A percentile compares a stretch with the other conserved stretches of the same genome.
phyloP scores from a whole-genome alignment of 2,113 vertebrate genomes.

The Fulica atra region DNA sequence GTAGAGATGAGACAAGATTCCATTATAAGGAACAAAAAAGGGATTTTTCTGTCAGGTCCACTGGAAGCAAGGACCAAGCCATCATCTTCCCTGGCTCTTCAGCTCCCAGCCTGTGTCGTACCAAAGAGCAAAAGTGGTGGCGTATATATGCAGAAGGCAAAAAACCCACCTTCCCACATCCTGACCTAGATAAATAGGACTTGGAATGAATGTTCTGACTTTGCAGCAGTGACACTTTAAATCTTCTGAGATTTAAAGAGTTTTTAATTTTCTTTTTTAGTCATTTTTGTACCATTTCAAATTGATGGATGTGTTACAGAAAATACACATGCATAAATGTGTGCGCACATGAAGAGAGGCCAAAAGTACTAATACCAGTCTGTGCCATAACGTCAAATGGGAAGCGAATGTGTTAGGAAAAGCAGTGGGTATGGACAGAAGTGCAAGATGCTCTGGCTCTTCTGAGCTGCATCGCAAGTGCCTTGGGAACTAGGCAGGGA shows the following conservation, averaged over 20 bases:
- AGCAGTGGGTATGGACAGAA: conserved; percentile 3
- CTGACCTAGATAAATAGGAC: conserved; percentile 54
- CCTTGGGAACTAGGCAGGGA: background rate
- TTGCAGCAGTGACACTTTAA: background rate
- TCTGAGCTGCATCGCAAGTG: background rate
- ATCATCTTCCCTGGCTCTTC: background rate
- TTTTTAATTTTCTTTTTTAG: background rate
- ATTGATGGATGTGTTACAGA: background rate
- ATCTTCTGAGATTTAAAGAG: background rate
- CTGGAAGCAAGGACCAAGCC: background rate
- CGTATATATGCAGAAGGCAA: background rate
- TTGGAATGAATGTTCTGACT: conserved; percentile 41
- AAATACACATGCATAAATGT: background rate
- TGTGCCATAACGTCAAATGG: background rate
- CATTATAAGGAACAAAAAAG: background rate
- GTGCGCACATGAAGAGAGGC: background rate
- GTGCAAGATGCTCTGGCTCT: background rate
- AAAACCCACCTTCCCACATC: background rate
- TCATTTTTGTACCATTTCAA: background rate
- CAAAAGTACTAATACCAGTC: background rate
- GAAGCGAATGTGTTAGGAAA: background rate
- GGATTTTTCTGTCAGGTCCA: background rate
- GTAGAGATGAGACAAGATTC: conserved; percentile 3
- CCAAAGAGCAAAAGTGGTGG: background rate
- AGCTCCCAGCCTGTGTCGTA: background rate